Evolutionary conservation across 2,888 invertebrate genomes (phyloP), one percentile per base, ranked within the genome.

Genomic region (Noctua comes): DNA sequence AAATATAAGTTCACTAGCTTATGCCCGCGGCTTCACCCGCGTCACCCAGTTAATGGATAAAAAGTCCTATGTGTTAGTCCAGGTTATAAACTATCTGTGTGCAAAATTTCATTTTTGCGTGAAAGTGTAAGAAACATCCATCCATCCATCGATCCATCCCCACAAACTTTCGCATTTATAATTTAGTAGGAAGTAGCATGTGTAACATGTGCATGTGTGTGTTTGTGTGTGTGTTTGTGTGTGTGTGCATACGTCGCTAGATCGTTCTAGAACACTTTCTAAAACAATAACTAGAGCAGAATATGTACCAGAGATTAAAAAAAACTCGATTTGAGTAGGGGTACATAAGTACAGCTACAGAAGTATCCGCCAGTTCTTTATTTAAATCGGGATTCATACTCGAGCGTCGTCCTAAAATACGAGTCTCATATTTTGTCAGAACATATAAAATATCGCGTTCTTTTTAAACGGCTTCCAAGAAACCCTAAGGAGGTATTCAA

Each of bases 401-500:
- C 40, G 18, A 36, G n/a, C 31, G 21, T 36, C 11, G 21, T 16
- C 46, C 18, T 46, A 72, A 13, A 59, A 73, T 13, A 74, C 18
- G 16, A 6, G 31, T 3, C 40, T 27, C 13, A 40, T 2, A 40
- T 73, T 51, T 27, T 51, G 6, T 40, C 40, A 73, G 62, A 66
- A 36, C 24, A 31, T 70, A 48, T 16, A 59, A 36, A 46, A 31
- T 43, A n/a, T 6, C 10, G 6, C 43, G n/a, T 73, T n/a, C n/a
- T 10, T 46, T 36, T 73, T 75, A 6, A 46, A 36, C 3, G n/a
- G 57, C 36, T 75, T 73, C 59, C 36, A 36, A 73, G 46, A 72
- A 46, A 46, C 31, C 13, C 18, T 8, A 21, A 57, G 24, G 43
- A 57, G 31, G 31, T 31, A 54, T 74, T 59, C 74, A 46, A 73